These are phyloP conservation scores for Strigamia transsilvanica DNA, from an alignment of 2,888 invertebrate species.

Conservation along the genomic window DNA sequence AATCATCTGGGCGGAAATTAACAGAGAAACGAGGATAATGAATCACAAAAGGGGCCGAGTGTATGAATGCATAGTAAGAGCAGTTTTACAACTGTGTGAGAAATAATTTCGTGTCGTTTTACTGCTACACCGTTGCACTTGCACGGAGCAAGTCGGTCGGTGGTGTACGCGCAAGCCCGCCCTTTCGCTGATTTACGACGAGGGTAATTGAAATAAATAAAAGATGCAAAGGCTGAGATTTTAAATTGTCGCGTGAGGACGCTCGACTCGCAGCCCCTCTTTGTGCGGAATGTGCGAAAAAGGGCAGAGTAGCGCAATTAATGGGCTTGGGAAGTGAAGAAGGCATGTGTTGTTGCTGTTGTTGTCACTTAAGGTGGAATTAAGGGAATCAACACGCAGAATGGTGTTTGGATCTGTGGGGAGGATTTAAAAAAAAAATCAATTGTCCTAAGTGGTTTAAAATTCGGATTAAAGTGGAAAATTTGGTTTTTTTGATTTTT, in stretches of 20 bases:
- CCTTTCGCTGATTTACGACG: slow-evolving; percentile 46
- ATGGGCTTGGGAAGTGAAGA: neutral
- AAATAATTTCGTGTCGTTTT: slow-evolving; percentile 16
- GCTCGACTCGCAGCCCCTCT: neutral
- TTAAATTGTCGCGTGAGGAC: slow-evolving; percentile 30
- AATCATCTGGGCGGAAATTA: slow-evolving; percentile 54
- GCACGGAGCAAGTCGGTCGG: neutral
- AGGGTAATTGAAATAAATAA: slow-evolving; percentile 54
- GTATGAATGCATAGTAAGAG: slow-evolving; percentile 26
- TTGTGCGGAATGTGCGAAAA: slow-evolving; percentile 21
- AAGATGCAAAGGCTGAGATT: slow-evolving; percentile 51
- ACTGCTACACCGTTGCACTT: neutral
- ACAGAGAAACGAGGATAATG: slow-evolving; percentile 54
- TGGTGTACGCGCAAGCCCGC: neutral
- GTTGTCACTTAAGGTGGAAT: neutral
- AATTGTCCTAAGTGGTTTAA: too few relatives aligned
- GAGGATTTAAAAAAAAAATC: too few relatives aligned
- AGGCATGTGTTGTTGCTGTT: neutral
- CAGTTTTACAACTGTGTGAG: neutral
- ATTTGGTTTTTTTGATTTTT: too few relatives aligned
- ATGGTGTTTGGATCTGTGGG: too few relatives aligned
- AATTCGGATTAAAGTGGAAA: too few relatives aligned
- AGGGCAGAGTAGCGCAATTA: neutral
- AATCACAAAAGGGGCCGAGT: slow-evolving; percentile 51
- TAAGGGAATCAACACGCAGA: neutral